Conservation (phyloP, 2,113 vertebrate genomes). For the Tringa solitaria region DNA sequence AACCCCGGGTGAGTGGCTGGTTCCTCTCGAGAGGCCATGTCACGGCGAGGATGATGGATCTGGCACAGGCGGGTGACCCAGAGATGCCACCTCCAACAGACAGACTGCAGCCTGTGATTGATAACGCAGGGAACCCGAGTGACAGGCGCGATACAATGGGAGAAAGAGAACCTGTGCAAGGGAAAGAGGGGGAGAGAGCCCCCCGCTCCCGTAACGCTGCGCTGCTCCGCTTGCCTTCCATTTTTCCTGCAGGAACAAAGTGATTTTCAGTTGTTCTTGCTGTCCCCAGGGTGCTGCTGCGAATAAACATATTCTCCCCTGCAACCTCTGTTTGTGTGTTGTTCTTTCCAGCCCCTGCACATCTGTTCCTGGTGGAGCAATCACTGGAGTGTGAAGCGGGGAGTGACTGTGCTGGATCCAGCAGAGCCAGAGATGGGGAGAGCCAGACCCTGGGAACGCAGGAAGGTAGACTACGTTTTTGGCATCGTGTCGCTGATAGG, state of each 20-base stretch:
- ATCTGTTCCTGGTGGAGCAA: neutral
- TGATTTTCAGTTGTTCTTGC: neutral
- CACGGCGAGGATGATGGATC: fast-evolving
- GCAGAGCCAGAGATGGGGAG: neutral
- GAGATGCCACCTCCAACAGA: neutral
- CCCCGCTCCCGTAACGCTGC: fast-evolving
- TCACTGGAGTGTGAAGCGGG: neutral
- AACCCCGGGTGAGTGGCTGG: fast-evolving
- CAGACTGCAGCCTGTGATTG: neutral
- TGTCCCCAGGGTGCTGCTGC: neutral
- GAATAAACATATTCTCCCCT: neutral
- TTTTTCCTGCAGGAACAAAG: neutral
- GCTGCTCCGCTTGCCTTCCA: fast-evolving
- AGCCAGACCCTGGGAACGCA: neutral
- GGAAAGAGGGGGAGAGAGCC: fast-evolving
- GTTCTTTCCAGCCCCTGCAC: neutral
- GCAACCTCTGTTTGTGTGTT: neutral
- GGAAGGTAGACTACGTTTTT: fast-evolving
- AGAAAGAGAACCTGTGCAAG: neutral
- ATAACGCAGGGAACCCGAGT: neutral
- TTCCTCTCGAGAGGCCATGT: neutral
- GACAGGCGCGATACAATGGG: neutral
- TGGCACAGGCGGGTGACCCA: fast-evolving
- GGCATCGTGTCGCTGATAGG: fast-evolving
- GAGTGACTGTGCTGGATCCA: neutral